These are phyloP conservation scores for Halcyon chelicuti DNA, from an alignment of 2,797 vertebrate genomes.

Conservation along the genomic window DNA sequence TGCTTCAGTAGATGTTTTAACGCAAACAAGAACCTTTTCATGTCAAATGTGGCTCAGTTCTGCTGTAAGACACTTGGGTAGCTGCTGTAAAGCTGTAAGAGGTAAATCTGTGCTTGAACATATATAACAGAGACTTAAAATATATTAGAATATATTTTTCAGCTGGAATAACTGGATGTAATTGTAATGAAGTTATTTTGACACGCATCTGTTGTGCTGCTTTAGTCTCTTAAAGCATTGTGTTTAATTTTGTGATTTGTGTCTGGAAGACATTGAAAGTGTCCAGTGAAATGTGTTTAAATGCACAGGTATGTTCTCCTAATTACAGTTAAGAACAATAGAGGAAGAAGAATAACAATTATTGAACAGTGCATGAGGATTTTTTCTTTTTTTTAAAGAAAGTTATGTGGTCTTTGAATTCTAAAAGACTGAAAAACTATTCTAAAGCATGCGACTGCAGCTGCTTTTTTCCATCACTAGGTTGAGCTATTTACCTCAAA, in stretches of 20 bases:
- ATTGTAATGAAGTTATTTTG: not conserved
- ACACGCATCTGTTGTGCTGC: not conserved
- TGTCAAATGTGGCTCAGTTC: not conserved
- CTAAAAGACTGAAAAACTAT: not conserved
- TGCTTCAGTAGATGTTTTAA: not conserved
- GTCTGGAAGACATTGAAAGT: not conserved
- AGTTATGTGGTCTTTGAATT: not conserved
- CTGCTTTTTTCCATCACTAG: constrained; percentile 51
- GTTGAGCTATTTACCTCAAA: constrained; percentile 57
- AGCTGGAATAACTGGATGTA: not conserved
- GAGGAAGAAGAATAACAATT: not conserved
- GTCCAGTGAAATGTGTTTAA: not conserved
- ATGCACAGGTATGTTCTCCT: not conserved
- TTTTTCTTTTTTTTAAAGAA: not conserved
- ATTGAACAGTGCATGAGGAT: not conserved
- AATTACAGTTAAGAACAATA: not conserved
- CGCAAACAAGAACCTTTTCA: not conserved
- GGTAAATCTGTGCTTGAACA: not conserved
- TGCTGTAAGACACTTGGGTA: not conserved
- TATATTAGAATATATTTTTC: not conserved
- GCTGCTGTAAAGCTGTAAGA: not conserved
- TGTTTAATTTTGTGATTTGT: not conserved
- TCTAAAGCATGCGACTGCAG: not conserved
- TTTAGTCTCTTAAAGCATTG: not conserved
- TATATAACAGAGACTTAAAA: not conserved